Evolutionary conservation across 2,113 vertebrate genomes (phyloP), one percentile per base, ranked within the genome.

Genomic region (Spilogale gracilis): DNA sequence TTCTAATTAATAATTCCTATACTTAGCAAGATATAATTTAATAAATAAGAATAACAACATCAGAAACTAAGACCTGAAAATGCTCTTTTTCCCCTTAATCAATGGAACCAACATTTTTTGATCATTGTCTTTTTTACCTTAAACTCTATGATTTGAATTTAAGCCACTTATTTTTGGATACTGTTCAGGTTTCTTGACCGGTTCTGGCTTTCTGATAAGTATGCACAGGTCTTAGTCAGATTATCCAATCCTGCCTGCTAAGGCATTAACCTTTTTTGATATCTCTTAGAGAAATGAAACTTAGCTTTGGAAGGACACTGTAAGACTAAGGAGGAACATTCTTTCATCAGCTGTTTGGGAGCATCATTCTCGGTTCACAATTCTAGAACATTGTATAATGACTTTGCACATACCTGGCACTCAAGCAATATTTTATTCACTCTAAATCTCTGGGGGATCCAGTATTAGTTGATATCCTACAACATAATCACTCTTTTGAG

Each of bases 111-210:
- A 60, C 52, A 52, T 79, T 85, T 85, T 85, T 89, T 30, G 52
- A 23, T 67, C 71, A 67, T 30, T 67, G 21, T 78, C 50, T 17
- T 90, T 83, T 25, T 95, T 91, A 10, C 38, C 21, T 91, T 78
- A 43, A 91, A 91, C 30, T 69, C 14, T 84, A 12, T 78, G 58
- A 56, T 78, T 27, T 78, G 69, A 95, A 91, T 91, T 95, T 78
- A 85, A 91, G 56, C 30, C 27, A 18, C 65, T 84, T 84, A 58
- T 90, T 67, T 78, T 63, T 60, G 38, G 58, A 78, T 45, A 48
- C 7, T 78, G 30, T 65, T 67, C 63, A 79, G 60, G 21, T 63
- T 16, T 91, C 3, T 85, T 79, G 50, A 85, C 27, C 74, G 18
- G 79, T n/a, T 20, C 25, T 32, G 56, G 6, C 20, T 56, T 84